A percentile compares a stretch with the other conserved stretches of the same genome.
These are phyloP conservation scores for Drosophila formosana DNA, from an alignment of 2,888 invertebrate species.

Conservation along the genomic window DNA sequence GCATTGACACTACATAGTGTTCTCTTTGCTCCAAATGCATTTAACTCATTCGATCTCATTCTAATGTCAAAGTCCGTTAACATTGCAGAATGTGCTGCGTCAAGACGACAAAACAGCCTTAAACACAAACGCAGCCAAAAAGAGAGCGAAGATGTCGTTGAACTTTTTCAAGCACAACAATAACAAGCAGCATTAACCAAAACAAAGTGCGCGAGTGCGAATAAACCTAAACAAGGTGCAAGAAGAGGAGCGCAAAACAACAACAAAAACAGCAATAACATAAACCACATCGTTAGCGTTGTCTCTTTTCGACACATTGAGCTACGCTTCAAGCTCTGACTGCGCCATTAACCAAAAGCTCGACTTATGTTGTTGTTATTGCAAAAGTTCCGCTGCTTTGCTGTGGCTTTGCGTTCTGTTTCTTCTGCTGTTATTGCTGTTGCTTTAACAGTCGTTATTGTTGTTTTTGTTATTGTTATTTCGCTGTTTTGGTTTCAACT, in stretches of 20 bases:
- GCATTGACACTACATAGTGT: background rate
- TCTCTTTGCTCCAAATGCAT: slow-evolving; percentile 13
- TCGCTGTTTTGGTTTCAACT: slow-evolving; percentile 24
- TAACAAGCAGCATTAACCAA: slow-evolving; percentile 33
- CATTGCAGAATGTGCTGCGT: slow-evolving; percentile 38
- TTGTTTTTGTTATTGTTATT: slow-evolving; percentile 7
- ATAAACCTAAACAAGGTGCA: slow-evolving; percentile 41
- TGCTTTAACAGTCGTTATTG: background rate
- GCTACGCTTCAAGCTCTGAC: slow-evolving; percentile 27
- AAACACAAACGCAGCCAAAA: slow-evolving; percentile 33
- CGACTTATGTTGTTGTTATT: slow-evolving; percentile 21
- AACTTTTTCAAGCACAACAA: slow-evolving; percentile 68
- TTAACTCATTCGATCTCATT: slow-evolving; percentile 8
- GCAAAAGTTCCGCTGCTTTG: slow-evolving; percentile 48
- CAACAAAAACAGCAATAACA: slow-evolving; percentile 29
- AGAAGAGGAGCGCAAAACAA: slow-evolving; percentile 5
- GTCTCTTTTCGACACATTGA: slow-evolving; percentile 28
- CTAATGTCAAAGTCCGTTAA: slow-evolving; percentile 33
- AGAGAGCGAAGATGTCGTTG: slow-evolving; percentile 64
- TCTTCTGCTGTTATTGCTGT: slow-evolving; percentile 14
- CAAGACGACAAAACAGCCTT: slow-evolving; percentile 30
- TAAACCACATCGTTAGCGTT: slow-evolving; percentile 48
- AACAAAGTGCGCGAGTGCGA: slow-evolving; percentile 40
- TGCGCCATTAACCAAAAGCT: slow-evolving; percentile 35
- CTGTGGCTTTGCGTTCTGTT: slow-evolving; percentile 31